Base-by-base conservation (phyloP, 2,797 vertebrate species). In the Myoxocephalus aenaeus region DNA sequence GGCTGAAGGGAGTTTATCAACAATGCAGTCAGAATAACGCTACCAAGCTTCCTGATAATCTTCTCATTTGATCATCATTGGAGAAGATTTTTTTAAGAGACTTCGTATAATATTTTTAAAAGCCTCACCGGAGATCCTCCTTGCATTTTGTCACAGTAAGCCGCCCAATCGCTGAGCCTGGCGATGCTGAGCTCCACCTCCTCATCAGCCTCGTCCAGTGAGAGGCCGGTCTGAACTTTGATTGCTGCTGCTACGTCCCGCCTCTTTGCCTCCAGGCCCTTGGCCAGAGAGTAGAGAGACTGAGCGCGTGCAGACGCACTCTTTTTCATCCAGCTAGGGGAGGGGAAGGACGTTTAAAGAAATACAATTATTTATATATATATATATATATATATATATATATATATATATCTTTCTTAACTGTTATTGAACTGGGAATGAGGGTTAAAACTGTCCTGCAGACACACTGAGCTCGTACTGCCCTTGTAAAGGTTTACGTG, bases 181-280 rank as follows among this genome's bases (percentile, higher is more conserved):
- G 57, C 83, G 6, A 95, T 29, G 54, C 96, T 96, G 50, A 96
- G 92, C 65, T 96, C 94, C 90, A 96, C 95, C 83, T 97, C 97
- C 6, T 44, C 38, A 20, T 90, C 84, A 0, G 95, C 95, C 0
- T 92, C 73, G 3, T 93, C 88, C 40, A 71, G 2, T 17, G 89
- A 83, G 15, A 85, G 25, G 0, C 95, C 93, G 0, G 93, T 94
- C 77, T 96, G 94, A 11, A 71, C 38, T 2, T 18, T 86, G 77
- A 98, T 75, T 7, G 91, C 85, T 0, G 63, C 40, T 0, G 92
- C 88, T 14, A 96, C 1, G 22, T 95, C 95, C 59, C 18, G 83
- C 78, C 81, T 94, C 82, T 91, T 95, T 14, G 91, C 87, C 67
- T 96, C 95, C 46, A 97, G 83, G 58, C 90, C 86, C 5, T 94